A percentile compares a stretch with the other conserved stretches of the same genome.
Conservation (phyloP, 2,888 invertebrate species). For the Sesia apiformis region DNA sequence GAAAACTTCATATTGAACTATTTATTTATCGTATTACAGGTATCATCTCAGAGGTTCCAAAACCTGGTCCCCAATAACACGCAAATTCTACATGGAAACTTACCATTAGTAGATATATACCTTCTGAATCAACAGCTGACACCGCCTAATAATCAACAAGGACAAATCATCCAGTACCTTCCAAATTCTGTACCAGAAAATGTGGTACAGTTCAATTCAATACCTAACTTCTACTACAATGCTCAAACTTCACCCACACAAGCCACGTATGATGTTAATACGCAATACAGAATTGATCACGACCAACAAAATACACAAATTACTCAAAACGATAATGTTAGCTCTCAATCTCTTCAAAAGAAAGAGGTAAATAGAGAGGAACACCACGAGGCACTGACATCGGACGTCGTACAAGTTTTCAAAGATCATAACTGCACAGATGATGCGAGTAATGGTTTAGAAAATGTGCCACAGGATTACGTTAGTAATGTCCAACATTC, state of each 20-base stretch:
- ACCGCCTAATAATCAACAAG: slow-evolving; percentile 10
- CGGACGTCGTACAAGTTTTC: slow-evolving; percentile 46
- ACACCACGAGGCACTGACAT: slow-evolving; percentile 21
- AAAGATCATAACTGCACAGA: slow-evolving; percentile 53
- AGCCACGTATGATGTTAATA: slow-evolving; percentile 15
- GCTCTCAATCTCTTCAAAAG: slow-evolving; percentile 20
- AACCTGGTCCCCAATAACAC: slow-evolving; percentile 4
- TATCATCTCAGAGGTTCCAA: slow-evolving; percentile 9
- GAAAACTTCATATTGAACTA: no score
- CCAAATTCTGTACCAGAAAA: slow-evolving; percentile 12
- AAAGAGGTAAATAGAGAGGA: slow-evolving; percentile 31
- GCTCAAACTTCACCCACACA: slow-evolving; percentile 18
- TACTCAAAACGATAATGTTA: slow-evolving; percentile 4
- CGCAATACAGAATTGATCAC: slow-evolving; percentile 3
- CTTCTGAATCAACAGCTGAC: slow-evolving; percentile 43
- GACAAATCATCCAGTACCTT: slow-evolving; percentile 17
- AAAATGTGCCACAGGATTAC: slow-evolving; percentile 19
- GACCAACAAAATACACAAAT: not conserved
- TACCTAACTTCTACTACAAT: slow-evolving; percentile 17
- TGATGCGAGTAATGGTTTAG: slow-evolving; percentile 15
- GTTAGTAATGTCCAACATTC: slow-evolving; percentile 28
- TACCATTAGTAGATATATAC: slow-evolving; percentile 31
- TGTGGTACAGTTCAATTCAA: slow-evolving; percentile 13
- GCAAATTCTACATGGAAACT: not conserved
- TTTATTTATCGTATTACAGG: slow-evolving; percentile 6